A percentile compares a stretch with the other conserved stretches of the same genome.
Conservation (phyloP, 2,888 invertebrate species). For the Ctenicera cuprea region DNA sequence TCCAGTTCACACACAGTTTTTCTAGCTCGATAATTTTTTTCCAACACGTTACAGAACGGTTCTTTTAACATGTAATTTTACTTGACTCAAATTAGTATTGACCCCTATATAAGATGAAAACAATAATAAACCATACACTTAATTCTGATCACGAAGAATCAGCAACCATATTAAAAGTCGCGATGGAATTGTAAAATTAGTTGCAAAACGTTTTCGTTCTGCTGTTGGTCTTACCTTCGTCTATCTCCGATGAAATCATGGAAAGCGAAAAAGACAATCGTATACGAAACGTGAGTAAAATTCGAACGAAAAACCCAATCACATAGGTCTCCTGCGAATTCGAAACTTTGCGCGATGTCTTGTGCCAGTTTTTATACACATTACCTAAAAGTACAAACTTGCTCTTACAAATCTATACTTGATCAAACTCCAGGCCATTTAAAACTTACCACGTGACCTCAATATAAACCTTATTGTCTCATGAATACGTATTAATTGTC, state of each 20-base stretch:
- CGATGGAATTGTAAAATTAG: constrained; percentile 65
- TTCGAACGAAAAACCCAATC: constrained; percentile 50
- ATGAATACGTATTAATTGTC: constrained; percentile 67
- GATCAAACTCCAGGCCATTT: constrained; percentile 61
- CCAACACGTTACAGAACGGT: constrained; percentile 27
- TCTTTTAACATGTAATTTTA: constrained; percentile 24
- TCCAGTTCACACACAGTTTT: no score
- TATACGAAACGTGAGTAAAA: constrained; percentile 37
- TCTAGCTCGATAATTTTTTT: no score
- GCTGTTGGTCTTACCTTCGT: constrained; percentile 33
- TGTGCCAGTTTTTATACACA: constrained; percentile 69
- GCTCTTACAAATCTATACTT: constrained; percentile 66
- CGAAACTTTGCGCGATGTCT: constrained; percentile 61
- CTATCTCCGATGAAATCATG: constrained; percentile 35
- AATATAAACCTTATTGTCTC: constrained; percentile 67
- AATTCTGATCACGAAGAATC: constrained; percentile 55
- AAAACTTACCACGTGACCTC: constrained; percentile 66
- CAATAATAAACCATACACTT: constrained; percentile 55
- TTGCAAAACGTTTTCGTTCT: constrained; percentile 34
- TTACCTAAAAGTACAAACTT: constrained; percentile 69
- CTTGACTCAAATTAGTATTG: constrained; percentile 40
- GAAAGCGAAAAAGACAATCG: constrained; percentile 34
- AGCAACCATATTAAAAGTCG: constrained; percentile 65
- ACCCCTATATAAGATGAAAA: constrained; percentile 53
- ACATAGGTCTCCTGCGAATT: constrained; percentile 65